A percentile compares a stretch with the other conserved stretches of the same genome.
Conservation (phyloP, 1,140 invertebrate species). For the Zaprionus vittiger region DNA sequence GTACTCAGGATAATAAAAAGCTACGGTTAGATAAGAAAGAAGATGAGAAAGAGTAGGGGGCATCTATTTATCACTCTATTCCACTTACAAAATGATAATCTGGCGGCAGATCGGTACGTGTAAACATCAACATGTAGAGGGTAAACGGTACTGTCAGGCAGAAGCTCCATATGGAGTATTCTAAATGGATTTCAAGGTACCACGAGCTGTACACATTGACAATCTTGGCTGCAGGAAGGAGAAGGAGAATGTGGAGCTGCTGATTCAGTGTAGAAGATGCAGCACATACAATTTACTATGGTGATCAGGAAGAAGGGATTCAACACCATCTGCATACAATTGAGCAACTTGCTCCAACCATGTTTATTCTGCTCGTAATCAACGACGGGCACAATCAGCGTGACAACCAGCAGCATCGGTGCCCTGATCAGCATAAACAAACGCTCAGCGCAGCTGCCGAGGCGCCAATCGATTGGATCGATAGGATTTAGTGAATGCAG, state of each 20-base stretch:
- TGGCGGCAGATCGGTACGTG: slow-evolving; percentile 62
- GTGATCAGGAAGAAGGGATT: slow-evolving; percentile 37
- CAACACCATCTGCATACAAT: slow-evolving; percentile 58
- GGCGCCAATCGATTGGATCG: slow-evolving; percentile 28
- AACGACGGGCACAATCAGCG: slow-evolving; percentile 45
- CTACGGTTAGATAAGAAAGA: background rate
- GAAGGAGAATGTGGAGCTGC: background rate
- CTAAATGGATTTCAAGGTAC: slow-evolving; percentile 11
- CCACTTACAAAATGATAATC: slow-evolving; percentile 50
- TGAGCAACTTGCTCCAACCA: slow-evolving; percentile 66
- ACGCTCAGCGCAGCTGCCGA: background rate
- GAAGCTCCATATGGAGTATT: slow-evolving; percentile 33
- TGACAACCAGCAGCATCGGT: slow-evolving; percentile 33
- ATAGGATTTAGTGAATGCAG: slow-evolving; percentile 42
- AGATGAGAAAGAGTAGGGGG: background rate
- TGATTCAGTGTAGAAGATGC: background rate
- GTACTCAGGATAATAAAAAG: slow-evolving; percentile 17
- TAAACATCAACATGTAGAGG: slow-evolving; percentile 16
- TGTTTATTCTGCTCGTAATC: slow-evolving; percentile 55
- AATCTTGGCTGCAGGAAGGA: slow-evolving; percentile 27
- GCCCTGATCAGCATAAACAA: background rate
- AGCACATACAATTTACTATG: slow-evolving; percentile 37
- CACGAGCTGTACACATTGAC: slow-evolving; percentile 7
- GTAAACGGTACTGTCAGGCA: slow-evolving; percentile 46
- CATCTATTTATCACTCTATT: background rate